Conservation (phyloP, 2,888 invertebrate genomes). For the Tetragonula carbonaria region DNA sequence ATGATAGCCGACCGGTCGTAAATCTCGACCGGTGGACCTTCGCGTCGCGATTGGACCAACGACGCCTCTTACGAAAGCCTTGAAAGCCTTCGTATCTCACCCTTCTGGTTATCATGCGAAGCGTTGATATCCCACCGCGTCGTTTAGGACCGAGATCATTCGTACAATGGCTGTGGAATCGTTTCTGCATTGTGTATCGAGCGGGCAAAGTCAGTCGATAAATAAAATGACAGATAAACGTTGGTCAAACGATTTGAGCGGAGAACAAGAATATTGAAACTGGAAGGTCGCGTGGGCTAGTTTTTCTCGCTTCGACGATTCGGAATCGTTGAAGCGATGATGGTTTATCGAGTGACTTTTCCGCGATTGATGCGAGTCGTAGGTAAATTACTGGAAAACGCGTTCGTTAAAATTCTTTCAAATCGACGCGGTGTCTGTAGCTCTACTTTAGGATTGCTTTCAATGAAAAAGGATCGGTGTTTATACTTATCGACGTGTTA, state of each 20-base stretch:
- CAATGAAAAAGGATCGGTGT: neutral
- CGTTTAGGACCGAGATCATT: conserved; percentile 51
- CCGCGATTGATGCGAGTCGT: conserved; percentile 14
- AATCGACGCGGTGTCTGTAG: neutral
- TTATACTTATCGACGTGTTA: neutral
- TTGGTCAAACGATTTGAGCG: neutral
- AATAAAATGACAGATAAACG: neutral
- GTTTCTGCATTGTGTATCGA: neutral
- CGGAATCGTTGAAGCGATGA: conserved; percentile 31
- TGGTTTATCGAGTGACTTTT: conserved; percentile 33
- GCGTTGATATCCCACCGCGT: conserved; percentile 24
- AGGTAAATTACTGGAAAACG: conserved; percentile 24
- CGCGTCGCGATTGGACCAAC: conserved; percentile 64
- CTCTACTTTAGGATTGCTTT: conserved; percentile 6
- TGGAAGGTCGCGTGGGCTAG: conserved; percentile 30
- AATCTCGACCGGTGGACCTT: conserved; percentile 74
- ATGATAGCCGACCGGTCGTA: conserved; percentile 76
- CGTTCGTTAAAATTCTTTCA: conserved; percentile 45
- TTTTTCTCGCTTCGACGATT: conserved; percentile 38
- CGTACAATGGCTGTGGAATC: conserved; percentile 21
- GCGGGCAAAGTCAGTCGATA: neutral
- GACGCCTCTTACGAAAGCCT: conserved; percentile 60
- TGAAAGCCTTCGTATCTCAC: conserved; percentile 55
- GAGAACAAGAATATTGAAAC: conserved; percentile 7
- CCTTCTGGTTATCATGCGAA: conserved; percentile 25